Percentiles rank a stretch among this genome's conserved stretches.
Evolutionary conservation across 2,113 vertebrate genomes (phyloP).

Genomic region (Proterorhinus semilunaris): DNA sequence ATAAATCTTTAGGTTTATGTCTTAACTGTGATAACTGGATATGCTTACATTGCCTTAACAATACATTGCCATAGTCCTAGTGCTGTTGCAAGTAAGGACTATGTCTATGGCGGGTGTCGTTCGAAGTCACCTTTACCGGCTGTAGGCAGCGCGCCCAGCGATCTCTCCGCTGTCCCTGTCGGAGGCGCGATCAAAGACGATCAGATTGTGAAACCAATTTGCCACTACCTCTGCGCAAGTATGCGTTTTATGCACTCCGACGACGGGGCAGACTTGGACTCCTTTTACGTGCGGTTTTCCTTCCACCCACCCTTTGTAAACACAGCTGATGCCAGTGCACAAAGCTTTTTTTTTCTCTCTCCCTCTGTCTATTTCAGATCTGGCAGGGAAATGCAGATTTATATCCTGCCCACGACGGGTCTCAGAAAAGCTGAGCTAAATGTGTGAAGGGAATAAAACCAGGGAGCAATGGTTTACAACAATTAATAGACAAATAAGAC

Average conservation of each 20-base stretch:
- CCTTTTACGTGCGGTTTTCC: neutral
- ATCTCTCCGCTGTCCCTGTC: constrained; percentile 11
- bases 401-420: neutral
- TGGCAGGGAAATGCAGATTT: neutral
- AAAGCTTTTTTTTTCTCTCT: neutral
- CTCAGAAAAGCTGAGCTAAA: neutral
- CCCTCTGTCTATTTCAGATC: neutral
- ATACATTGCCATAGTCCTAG: neutral
- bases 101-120: constrained; percentile 2
- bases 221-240: constrained; percentile 31
- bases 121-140: neutral
- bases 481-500: neutral
- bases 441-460: neutral
- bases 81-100: neutral
- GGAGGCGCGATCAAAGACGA: constrained; percentile 38
- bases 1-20: too few relatives aligned
- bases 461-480: neutral
- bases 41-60: too few relatives aligned
- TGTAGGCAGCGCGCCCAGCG: constrained; percentile 6
- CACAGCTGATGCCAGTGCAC: neutral
- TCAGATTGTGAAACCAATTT: constrained; percentile 48
- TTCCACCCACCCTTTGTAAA: constrained; percentile 6
- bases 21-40: too few relatives aligned
- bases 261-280: neutral
- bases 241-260: neutral